Evolutionary conservation across 2,797 vertebrate genomes (phyloP), one percentile per base, ranked within the genome.

Genomic region (Clarias fuscus): DNA sequence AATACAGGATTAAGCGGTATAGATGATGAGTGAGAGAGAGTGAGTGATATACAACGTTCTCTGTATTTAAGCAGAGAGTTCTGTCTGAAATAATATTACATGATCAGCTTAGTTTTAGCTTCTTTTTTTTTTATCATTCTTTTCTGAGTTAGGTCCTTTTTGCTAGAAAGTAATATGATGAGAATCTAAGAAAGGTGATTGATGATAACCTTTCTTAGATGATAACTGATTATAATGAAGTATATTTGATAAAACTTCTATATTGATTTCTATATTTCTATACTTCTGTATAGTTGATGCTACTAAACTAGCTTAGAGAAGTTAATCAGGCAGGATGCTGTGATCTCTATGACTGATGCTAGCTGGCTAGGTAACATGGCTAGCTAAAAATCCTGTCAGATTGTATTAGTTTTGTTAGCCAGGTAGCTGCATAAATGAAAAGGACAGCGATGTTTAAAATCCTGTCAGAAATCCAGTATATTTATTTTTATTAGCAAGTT

Each of bases 351-450:
- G n/a, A 1, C 48, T 56, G 18, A 56, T 58, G n/a, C 7, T 5
- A 76, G n/a, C 71, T 73, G 43, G 22, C 71, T 27, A 75, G 73
- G 15, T 53, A 27, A n/a, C 14, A 4, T 56, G 24, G 13, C 24
- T 53, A 53, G 72, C 72, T 27, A 75, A 56, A 64, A 80, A 37
- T 64, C 18, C 76, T 61, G 76, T 78, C 30, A 37, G 56, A 61
- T 78, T 59, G 13, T 8, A 7, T 22, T 78, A 30, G 20, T 78
- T 61, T 13, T 22, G 56, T 56, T 56, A 76, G 73, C 24, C 48
- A n/a, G 72, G n/a, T 53, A 15, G 14, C 10, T 7, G 14, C 11
- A 72, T 10, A 8, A 43, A 48, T 24, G 40, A 43, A 68, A 5
- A 30, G 1, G 17, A 70, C 33, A 33, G 33, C 67, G 17, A 8